Percentiles rank a stretch among this genome's conserved stretches.
phyloP scores from a whole-genome alignment of 2,797 vertebrate species.

The Menidia menidia region DNA sequence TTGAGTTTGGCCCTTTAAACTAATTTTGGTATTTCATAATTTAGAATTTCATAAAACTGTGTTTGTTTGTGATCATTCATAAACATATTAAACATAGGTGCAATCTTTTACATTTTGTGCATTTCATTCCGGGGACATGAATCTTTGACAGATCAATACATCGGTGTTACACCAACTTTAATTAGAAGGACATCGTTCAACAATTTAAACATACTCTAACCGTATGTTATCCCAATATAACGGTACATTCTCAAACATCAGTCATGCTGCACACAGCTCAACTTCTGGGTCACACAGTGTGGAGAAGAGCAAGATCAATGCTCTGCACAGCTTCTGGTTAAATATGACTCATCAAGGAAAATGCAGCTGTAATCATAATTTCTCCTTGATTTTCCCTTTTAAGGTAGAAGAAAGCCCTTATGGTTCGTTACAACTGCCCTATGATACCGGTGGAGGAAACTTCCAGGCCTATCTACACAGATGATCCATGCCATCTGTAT shows the following conservation, averaged over 20 bases:
- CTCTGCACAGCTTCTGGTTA: constrained; percentile 44
- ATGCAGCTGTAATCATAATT: constrained; percentile 44
- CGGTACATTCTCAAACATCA: constrained; percentile 12
- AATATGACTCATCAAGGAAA: constrained; percentile 52
- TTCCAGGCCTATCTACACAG: constrained; percentile 5
- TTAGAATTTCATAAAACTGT: no score
- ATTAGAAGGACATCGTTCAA: background rate
- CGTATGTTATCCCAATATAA: background rate
- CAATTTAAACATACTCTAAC: background rate
- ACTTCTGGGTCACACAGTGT: constrained; percentile 23
- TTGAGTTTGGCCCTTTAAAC: no score
- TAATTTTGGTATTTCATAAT: no score
- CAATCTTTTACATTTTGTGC: background rate
- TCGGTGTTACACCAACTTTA: constrained; percentile 4
- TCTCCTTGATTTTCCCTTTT: constrained; percentile 30
- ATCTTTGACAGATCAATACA: background rate
- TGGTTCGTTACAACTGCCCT: background rate
- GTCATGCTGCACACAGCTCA: constrained; percentile 13
- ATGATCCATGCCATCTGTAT: background rate
- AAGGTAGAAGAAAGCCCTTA: constrained; percentile 4
- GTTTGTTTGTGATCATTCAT: no score
- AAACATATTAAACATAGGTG: no score
- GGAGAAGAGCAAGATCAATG: constrained; percentile 44
- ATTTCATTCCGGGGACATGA: background rate
- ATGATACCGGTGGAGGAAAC: constrained; percentile 14